A percentile compares a stretch with the other conserved stretches of the same genome.
phyloP scores from a whole-genome alignment of 2,113 vertebrate species.

The Egretta garzetta region DNA sequence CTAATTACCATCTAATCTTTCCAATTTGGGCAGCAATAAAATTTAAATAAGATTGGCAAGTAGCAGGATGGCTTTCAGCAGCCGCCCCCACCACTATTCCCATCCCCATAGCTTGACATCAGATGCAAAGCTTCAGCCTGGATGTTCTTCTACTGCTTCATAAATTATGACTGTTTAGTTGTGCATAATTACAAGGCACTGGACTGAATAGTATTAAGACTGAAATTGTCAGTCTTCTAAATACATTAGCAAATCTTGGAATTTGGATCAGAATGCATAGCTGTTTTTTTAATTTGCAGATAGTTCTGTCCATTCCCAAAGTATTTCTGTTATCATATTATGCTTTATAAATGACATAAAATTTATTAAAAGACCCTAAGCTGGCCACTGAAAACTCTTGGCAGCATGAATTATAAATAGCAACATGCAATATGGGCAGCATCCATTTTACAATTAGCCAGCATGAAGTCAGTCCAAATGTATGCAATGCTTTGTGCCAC shows the following conservation, averaged over 20 bases:
- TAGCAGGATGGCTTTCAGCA: conserved; percentile 25
- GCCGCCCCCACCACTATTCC: background rate
- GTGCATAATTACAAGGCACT: conserved; percentile 31
- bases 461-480: background rate
- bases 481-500: background rate
- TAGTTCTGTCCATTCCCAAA: background rate
- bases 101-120: background rate
- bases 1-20: conserved; percentile 78
- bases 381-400: background rate
- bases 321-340: background rate
- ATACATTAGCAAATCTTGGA: background rate
- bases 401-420: background rate
- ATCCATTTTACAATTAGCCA: background rate
- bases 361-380: background rate
- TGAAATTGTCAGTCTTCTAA: conserved; percentile 40
- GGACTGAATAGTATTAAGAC: conserved; percentile 31
- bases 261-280: background rate
- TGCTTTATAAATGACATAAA: background rate
- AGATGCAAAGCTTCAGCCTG: conserved; percentile 25
- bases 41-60: conserved; percentile 77
- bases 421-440: background rate
- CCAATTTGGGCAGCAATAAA: conserved; percentile 77
- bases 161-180: conserved; percentile 46
- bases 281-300: background rate
- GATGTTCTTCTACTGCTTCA: conserved; percentile 15